These are phyloP conservation scores for Alviniconcha marisindica DNA, from an alignment of 1,140 invertebrate genomes.

Conservation along the genomic window DNA sequence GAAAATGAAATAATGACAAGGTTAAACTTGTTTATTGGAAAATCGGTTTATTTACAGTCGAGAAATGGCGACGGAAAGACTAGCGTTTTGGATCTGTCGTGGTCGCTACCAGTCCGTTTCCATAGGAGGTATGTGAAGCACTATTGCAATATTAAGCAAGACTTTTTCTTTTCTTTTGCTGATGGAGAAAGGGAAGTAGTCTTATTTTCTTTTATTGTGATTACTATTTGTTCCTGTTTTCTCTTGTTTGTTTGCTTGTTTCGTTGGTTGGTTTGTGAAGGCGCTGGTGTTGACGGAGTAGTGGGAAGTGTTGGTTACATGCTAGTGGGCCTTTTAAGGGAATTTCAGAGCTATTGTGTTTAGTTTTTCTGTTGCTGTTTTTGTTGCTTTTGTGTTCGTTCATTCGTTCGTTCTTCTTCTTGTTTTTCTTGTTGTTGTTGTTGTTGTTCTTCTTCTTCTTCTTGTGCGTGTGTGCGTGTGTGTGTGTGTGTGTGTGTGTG, in stretches of 20 bases:
- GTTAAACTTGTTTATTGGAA: slow-evolving; percentile 29
- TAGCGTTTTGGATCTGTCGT: slow-evolving; percentile 1
- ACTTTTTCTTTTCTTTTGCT: no score
- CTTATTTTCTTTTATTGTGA: background rate
- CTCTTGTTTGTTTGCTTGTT: background rate
- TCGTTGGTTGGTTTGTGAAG: no score
- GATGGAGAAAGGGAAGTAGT: background rate
- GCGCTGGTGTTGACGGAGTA: no score
- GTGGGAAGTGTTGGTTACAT: no score
- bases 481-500: background rate
- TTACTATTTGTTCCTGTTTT: background rate
- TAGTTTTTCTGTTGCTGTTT: no score
- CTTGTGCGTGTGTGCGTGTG: background rate
- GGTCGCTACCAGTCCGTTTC: no score
- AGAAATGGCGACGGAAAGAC: slow-evolving; percentile 20
- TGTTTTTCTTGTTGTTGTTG: background rate
- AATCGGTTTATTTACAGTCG: slow-evolving; percentile 22
- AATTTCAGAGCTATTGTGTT: no score
- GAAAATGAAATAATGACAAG: slow-evolving; percentile 10
- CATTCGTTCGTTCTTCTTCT: no score
- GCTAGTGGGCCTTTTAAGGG: no score
- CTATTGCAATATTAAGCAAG: no score
- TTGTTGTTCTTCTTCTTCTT: background rate
- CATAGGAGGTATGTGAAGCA: no score
- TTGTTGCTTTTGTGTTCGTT: no score